A percentile compares a stretch with the other conserved stretches of the same genome.
phyloP scores from a whole-genome alignment of 2,113 vertebrate genomes.

The Phocoena phocoena region DNA sequence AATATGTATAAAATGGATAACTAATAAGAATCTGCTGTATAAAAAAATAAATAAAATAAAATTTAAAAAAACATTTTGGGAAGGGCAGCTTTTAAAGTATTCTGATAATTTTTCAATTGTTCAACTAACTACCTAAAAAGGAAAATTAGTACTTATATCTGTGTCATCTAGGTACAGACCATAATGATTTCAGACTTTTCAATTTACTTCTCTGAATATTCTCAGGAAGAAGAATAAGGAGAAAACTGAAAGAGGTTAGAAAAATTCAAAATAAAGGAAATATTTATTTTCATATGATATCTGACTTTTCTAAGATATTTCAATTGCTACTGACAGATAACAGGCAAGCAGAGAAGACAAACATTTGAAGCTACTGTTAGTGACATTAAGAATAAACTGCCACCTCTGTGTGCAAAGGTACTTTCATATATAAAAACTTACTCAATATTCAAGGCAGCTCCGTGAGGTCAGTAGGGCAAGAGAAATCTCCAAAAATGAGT shows the following conservation, averaged over 20 bases:
- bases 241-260: neutral
- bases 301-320: neutral
- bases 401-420: neutral
- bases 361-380: neutral
- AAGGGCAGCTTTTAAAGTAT: neutral
- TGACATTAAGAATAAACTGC: neutral
- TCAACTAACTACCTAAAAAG: neutral
- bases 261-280: neutral
- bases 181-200: neutral
- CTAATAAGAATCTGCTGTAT: too few relatives aligned
- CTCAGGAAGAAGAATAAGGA: neutral
- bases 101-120: slow-evolving; percentile 13
- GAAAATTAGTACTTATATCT: slow-evolving; percentile 10
- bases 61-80: neutral
- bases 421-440: neutral
- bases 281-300: neutral
- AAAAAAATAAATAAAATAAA: too few relatives aligned
- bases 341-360: neutral
- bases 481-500: neutral
- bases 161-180: neutral
- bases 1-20: too few relatives aligned
- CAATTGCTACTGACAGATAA: neutral
- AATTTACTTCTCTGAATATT: neutral
- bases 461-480: neutral
- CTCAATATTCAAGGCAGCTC: neutral